Base-by-base conservation (phyloP, 2,113 vertebrate species). In the Bubo blakistoni region DNA sequence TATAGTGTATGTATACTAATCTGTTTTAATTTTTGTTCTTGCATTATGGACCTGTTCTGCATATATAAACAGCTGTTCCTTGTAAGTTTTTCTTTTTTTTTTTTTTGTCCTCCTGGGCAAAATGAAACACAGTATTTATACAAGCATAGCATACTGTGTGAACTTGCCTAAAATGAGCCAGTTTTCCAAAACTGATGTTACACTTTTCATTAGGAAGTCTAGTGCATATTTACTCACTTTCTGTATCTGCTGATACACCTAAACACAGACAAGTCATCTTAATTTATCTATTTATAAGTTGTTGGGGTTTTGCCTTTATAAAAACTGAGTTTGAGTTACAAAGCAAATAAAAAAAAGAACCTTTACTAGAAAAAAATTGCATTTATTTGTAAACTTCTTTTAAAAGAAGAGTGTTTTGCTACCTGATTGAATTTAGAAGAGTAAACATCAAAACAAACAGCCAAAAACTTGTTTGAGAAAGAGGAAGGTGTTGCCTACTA, bases 11-110 rank as follows among this genome's bases (percentile, higher is more conserved):
- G 77, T 94, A 71, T 73, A 97, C 97, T 98, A 98, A 98, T 88
- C 52, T 97, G 58, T 98, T 97, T 82, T 96, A 95, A 97, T 96
- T 95, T 96, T 86, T 97, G 86, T 97, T 92, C 95, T 92, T 97
- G 94, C 97, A 88, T 86, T 96, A 81, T 96, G 98, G 97, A 97
- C 95, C 96, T 96, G 81, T 96, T 93, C 97, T 97, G 85, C 96
- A 92, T 90, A 71, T 94, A 86, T 72, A 66, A 88, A 46, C 97
- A 97, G 97, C 97, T 94, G 94, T 98, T 96, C 97, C 97, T 92
- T 96, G 97, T 98, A 98, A 98, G 98, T 98, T 86, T 92, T 79
- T 55, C 9, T 32, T 40, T 74, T 74, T 58, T 30, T 81, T 54
- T 47, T 65, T 65, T 14, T 13, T 13, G 7, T 16, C 4, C 30